A percentile compares a stretch with the other conserved stretches of the same genome.
phyloP scores from a whole-genome alignment of 2,888 invertebrate genomes.

The Drosophila testacea region DNA sequence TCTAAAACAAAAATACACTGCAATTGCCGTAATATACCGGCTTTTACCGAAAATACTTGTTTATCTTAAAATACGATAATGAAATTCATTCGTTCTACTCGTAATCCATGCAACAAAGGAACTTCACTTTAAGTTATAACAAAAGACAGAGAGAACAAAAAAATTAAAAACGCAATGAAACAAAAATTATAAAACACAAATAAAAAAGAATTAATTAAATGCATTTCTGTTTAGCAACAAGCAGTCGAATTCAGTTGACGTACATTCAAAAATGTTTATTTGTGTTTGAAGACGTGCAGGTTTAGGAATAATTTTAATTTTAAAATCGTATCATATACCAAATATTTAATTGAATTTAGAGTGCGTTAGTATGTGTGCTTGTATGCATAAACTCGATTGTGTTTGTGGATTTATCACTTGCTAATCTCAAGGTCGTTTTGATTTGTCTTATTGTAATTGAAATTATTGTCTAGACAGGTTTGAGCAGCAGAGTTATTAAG shows the following conservation, averaged over 20 bases:
- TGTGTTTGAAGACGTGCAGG: conserved; percentile 41
- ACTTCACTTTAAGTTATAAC: not conserved
- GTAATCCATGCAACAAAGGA: conserved; percentile 48
- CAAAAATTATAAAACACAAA: conserved; percentile 19
- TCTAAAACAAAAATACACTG: conserved; percentile 5
- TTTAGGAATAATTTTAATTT: conserved; percentile 45
- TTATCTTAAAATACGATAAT: conserved; percentile 50
- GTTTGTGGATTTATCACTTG: conserved; percentile 64
- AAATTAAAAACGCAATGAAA: conserved; percentile 18
- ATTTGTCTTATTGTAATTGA: conserved; percentile 42
- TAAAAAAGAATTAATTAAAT: conserved; percentile 51
- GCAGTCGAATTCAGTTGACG: conserved; percentile 39
- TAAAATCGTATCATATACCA: conserved; percentile 53
- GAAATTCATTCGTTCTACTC: conserved; percentile 51
- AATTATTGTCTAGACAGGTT: conserved; percentile 45
- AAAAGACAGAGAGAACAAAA: not conserved
- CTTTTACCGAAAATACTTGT: conserved; percentile 54
- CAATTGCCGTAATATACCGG: conserved; percentile 27
- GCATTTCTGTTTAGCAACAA: conserved; percentile 54
- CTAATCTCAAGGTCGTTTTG: conserved; percentile 67
- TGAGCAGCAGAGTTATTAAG: conserved; percentile 24
- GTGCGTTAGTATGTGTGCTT: conserved; percentile 12
- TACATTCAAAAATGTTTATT: conserved; percentile 13
- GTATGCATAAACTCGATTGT: conserved; percentile 25
- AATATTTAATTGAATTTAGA: conserved; percentile 32